A percentile compares a stretch with the other conserved stretches of the same genome.
phyloP scores from a whole-genome alignment of 2,113 vertebrate genomes.

The Hirundichthys speculiger region DNA sequence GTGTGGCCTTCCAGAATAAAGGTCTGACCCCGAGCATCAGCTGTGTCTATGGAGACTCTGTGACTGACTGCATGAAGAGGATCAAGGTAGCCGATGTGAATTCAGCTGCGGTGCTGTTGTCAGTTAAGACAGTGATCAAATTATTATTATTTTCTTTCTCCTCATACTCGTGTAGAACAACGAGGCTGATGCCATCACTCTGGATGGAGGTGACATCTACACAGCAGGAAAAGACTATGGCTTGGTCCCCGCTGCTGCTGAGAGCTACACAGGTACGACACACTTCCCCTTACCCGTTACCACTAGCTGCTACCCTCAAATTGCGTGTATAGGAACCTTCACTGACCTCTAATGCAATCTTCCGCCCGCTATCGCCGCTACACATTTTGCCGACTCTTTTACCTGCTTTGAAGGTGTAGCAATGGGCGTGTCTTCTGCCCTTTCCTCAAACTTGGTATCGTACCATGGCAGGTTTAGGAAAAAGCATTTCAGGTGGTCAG shows the following conservation, averaged over 20 bases:
- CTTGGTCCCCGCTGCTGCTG: constrained; percentile 89
- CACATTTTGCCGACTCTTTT: too few relatives aligned
- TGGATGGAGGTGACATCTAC: constrained; percentile 90
- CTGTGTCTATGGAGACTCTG: constrained; percentile 84
- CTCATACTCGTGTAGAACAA: constrained; percentile 78
- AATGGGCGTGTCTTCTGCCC: too few relatives aligned
- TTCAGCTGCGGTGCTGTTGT: neutral
- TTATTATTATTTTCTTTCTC: neutral
- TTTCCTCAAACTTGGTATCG: too few relatives aligned
- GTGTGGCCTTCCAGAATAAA: constrained; percentile 77
- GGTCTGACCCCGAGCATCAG: constrained; percentile 83
- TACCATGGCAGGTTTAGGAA: too few relatives aligned
- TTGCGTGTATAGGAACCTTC: too few relatives aligned
- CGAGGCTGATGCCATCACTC: constrained; percentile 84
- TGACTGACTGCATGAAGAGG: constrained; percentile 86
- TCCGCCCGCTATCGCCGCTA: too few relatives aligned
- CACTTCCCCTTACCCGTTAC: too few relatives aligned
- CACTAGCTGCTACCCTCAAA: too few relatives aligned
- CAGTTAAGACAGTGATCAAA: neutral
- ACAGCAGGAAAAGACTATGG: constrained; percentile 88
- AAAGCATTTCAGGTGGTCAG: too few relatives aligned
- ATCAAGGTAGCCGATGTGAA: constrained; percentile 84
- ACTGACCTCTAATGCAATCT: too few relatives aligned
- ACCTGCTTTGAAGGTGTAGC: too few relatives aligned
- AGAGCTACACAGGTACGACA: constrained; percentile 87